Base-by-base conservation (phyloP, 2,888 invertebrate species). In the Dryobotodes eremita region DNA sequence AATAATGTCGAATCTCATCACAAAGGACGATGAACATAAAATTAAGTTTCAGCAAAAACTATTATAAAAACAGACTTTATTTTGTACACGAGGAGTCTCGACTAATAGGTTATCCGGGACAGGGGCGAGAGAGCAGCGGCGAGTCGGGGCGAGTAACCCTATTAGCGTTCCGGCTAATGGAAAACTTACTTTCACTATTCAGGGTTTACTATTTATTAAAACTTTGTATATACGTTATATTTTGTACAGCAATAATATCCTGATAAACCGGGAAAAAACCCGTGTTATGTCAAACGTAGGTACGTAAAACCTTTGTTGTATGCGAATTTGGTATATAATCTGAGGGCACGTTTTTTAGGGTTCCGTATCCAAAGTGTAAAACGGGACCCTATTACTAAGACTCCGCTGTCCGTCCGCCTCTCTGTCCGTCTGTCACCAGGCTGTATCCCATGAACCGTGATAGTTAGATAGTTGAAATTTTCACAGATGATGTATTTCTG, bases 91-190 rank as follows among this genome's bases (percentile, higher is more conserved):
- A 50, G 81, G 53, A 59, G 65, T 23, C 61, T 70, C 57, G 17
- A 50, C 55, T 81, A 79, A 82, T 77, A 79, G 79, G 70, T 82
- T 70, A 73, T n/a, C 75, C 68, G 75, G n/a, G 65, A 42, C 50
- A 55, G 13, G 50, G 23, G 23, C 36, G 53, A 17, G 53, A 8
- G 64, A 31, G 57, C 17, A 5, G 48, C 36, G 61, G 42, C 23
- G 73, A 46, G 59, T 36, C 46, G 77, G 65, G 72, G 72, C 72
- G 46, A 72, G 64, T 83, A 81, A 86, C 82, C 79, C 77, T 77
- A 77, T 86, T 86, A 84, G 31, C 42, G 62, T 42, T 65, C 57
- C 23, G 15, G 50, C 73, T 82, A 79, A 79, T 75, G 72, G 81
- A 75, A 84, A 82, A 82, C 75, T 68, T 69, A 61, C 74, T 76